Base-by-base conservation (phyloP, 1,140 invertebrate genomes). In the Lasioglossum albipes region DNA sequence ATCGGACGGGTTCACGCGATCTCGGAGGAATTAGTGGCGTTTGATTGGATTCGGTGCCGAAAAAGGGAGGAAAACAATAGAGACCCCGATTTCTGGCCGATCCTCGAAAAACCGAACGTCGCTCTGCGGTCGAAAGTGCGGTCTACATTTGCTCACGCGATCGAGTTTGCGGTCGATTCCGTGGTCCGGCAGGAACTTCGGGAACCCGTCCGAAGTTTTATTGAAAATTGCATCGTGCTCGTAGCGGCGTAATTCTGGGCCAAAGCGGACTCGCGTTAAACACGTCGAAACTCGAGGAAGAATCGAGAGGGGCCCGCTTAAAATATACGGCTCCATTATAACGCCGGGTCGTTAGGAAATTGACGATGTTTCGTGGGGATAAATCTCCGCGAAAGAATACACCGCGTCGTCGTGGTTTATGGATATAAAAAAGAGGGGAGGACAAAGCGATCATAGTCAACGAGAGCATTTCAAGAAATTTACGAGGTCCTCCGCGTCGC, bases 361-460 rank as follows among this genome's bases (percentile, higher is more conserved):
- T 62, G 69, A 49, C 45, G 75, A 16, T 74, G 71, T 66, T 79
- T 66, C 71, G 49, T 45, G 22, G 22, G 54, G 61, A 79, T 79
- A 79, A 79, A 79, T 79, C 77, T 79, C 22, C 22, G 18, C 16
- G 52, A 74, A 79, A 75, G 66, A 73, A 68, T 68, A 36, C 31
- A 62, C 61, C 62, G 31, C 16, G 65, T 54, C 36, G 31, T 71
- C 41, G 16, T 49, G 71, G 36, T 74, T 74, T 79, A 74, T 74
- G 70, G 64, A 67, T 67, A 49, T 67, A 45, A 57, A 41, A 57
- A 41, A n/a, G 41, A 59, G 77, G 71, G 71, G 52, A 79, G 71
- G 41, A 79, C 71, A 59, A 79, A 79, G 77, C 66, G 77, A 79
- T 74, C 66, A 74, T 73, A 70, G 71, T 79, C 70, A 42, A 79